Evolutionary conservation across 2,888 invertebrate genomes (phyloP).

Genomic region (Boloria selene): DNA sequence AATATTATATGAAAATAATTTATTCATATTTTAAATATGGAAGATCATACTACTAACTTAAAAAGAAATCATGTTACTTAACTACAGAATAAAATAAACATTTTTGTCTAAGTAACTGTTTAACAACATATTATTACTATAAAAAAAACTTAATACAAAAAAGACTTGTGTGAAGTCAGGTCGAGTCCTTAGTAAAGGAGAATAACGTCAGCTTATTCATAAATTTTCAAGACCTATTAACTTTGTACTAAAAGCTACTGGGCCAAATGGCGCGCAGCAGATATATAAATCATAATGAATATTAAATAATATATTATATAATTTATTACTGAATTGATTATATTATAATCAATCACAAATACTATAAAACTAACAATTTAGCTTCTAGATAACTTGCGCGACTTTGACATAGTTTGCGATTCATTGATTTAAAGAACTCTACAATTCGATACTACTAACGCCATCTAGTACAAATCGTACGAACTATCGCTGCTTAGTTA

Average conservation of each 20-base stretch:
- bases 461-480: constrained; percentile 55
- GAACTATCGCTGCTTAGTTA: constrained; percentile 44
- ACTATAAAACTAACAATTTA: constrained; percentile 51
- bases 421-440: constrained; percentile 20
- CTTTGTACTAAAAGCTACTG: not conserved
- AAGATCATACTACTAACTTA: too few relatives aligned
- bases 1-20: too few relatives aligned
- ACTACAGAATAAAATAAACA: too few relatives aligned
- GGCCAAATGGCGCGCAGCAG: not conserved
- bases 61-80: too few relatives aligned
- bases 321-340: constrained; percentile 51
- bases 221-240: not conserved
- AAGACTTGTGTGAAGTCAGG: too few relatives aligned
- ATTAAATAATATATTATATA: constrained; percentile 28
- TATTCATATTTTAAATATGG: too few relatives aligned
- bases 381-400: constrained; percentile 57
- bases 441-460: constrained; percentile 49
- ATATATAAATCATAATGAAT: constrained; percentile 10
- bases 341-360: constrained; percentile 58
- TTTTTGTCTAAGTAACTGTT: too few relatives aligned
- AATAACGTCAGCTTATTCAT: not conserved
- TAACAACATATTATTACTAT: too few relatives aligned
- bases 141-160: too few relatives aligned
- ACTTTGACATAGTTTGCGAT: constrained; percentile 57
- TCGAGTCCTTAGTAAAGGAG: not conserved